Percentiles rank a stretch among this genome's conserved stretches.
These are phyloP conservation scores for Orthosia gothica DNA, from an alignment of 2,888 invertebrate genomes.

Conservation along the genomic window DNA sequence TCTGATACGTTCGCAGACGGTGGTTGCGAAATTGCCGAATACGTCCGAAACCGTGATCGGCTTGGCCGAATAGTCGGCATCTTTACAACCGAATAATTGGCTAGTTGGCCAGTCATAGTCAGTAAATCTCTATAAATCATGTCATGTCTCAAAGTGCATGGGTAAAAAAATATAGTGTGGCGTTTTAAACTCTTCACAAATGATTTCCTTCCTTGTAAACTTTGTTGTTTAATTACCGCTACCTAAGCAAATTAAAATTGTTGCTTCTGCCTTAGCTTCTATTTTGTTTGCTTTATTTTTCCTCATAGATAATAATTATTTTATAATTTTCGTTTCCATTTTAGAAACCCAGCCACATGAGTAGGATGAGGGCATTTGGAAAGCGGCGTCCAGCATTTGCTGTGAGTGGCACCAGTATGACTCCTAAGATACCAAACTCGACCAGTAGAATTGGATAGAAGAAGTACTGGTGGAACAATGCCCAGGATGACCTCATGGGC, in stretches of 20 bases:
- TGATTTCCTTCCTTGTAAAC: no score
- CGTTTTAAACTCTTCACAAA: not conserved
- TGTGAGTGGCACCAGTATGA: slow-evolving; percentile 90
- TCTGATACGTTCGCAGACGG: no score
- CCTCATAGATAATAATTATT: not conserved
- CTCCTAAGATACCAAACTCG: slow-evolving; percentile 94
- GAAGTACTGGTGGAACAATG: slow-evolving; percentile 95
- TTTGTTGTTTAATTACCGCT: no score
- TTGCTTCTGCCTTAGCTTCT: not conserved
- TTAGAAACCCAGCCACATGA: slow-evolving; percentile 96
- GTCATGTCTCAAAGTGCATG: not conserved
- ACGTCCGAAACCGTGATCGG: no score
- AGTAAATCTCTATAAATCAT: not conserved
- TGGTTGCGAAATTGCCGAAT: no score
- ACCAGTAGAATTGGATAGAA: slow-evolving; percentile 97
- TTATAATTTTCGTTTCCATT: slow-evolving; percentile 93
- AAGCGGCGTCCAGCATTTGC: slow-evolving; percentile 83
- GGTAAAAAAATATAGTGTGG: not conserved
- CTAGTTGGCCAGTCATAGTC: no score
- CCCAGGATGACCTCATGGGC: slow-evolving; percentile 97
- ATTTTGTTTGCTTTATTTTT: not conserved
- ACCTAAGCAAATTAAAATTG: no score
- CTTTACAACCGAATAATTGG: no score
- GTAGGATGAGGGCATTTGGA: slow-evolving; percentile 93
- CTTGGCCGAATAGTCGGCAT: no score